Percentiles rank a stretch among this genome's conserved stretches.
phyloP scores from a whole-genome alignment of 2,113 vertebrate species.

The Tenrec ecaudatus region DNA sequence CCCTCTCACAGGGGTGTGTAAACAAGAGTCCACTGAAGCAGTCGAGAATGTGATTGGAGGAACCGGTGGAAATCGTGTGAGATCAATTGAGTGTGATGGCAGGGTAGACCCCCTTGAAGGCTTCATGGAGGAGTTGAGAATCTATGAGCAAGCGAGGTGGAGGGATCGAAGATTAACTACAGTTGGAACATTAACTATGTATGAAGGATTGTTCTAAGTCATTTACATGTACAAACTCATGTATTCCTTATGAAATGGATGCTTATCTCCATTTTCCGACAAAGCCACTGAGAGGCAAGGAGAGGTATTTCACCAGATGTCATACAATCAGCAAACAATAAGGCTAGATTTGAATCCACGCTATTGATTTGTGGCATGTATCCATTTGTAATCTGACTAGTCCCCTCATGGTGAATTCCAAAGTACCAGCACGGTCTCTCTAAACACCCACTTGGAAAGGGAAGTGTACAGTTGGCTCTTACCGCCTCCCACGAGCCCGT shows the following conservation, averaged over 20 bases:
- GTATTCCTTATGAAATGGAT: neutral
- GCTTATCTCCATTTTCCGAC: constrained; percentile 8
- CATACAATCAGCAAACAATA: neutral
- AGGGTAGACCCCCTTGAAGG: neutral
- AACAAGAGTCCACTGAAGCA: neutral
- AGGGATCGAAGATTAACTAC: neutral
- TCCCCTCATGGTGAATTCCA: neutral
- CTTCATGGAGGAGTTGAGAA: neutral
- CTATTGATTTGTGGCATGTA: neutral
- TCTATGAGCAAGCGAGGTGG: neutral
- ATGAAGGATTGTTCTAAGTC: neutral
- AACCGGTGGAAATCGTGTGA: neutral
- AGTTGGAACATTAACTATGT: neutral
- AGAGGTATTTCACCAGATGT: neutral
- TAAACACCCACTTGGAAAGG: neutral
- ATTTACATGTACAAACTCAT: neutral
- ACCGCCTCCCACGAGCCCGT: neutral
- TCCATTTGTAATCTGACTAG: neutral
- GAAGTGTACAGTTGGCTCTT: neutral
- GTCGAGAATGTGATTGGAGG: neutral
- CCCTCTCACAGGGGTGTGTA: neutral
- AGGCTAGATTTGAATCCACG: neutral
- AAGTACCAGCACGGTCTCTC: neutral
- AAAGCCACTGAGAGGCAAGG: neutral
- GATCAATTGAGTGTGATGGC: neutral